Evolutionary conservation across 2,797 vertebrate species (phyloP), one percentile per base, ranked within the genome.

Genomic region (Phoeniculus purpureus): DNA sequence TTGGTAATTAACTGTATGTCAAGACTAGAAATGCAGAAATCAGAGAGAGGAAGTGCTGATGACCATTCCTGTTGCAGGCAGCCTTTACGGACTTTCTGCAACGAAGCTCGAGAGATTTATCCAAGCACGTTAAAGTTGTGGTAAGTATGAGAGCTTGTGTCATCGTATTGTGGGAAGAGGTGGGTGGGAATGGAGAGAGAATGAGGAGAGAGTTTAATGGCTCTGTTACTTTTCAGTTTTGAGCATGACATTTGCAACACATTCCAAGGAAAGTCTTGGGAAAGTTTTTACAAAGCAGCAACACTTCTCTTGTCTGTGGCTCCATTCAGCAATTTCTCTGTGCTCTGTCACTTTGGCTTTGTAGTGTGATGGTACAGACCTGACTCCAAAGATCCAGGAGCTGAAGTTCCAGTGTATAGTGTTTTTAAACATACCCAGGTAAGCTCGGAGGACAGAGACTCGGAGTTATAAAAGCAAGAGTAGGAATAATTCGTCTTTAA

Each of bases 351-450:
- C 90, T 95, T 94, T 95, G 85, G 76, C 92, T 96, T 97, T 96
- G 72, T 97, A 99, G 99, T 99, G 99, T 95, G 99, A 99, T 59
- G 99, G 99, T 62, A 99, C 99, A 54, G 99, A 99, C 97, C 98
- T 99, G 92, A 99, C 99, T 66, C 97, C 98, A 89, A 99, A 99
- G 98, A 99, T 99, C 97, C 99, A 99, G 98, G 99, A 99, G 96
- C 97, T 99, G 97, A 99, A 99, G 96, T 99, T 99, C 96, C 99
- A 99, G 97, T 99, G 99, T 98, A 99, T 99, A 93, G 99, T 99
- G 97, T 99, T 99, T 98, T 98, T 99, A 97, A 99, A 99, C 97
- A 99, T 99, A 97, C 99, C 99, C 98, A 99, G 99, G 99, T 99
- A 96, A 97, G 95, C 55, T 76, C 58, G 81, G 37, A 37, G 66